Percentiles rank a stretch among this genome's conserved stretches.
Conservation (phyloP, 1,140 invertebrate genomes). For the Kradibia gibbosae region DNA sequence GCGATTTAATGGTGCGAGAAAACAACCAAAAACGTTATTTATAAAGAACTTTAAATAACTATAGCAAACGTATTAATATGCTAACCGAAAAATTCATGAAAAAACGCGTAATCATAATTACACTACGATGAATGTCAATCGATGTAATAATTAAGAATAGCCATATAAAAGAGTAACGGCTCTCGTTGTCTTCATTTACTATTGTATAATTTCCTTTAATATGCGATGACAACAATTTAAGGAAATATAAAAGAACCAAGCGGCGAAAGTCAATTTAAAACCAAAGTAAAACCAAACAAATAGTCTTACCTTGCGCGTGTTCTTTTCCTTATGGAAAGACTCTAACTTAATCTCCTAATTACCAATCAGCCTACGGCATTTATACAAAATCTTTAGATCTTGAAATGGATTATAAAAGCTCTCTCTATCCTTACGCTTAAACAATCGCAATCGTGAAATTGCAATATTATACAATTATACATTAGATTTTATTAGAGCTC, state of each 20-base stretch:
- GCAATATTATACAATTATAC: neutral
- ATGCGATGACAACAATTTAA: no score
- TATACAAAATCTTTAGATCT: slow-evolving; percentile 8
- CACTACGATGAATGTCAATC: slow-evolving; percentile 22
- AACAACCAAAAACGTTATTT: no score
- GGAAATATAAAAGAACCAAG: neutral
- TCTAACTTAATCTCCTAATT: slow-evolving; percentile 10
- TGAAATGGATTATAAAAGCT: neutral
- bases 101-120: no score
- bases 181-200: no score
- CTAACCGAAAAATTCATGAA: no score
- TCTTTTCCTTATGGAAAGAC: neutral
- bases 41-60: no score
- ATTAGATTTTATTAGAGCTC: neutral
- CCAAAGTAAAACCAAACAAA: neutral
- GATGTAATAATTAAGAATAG: neutral
- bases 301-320: neutral
- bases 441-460: slow-evolving; percentile 10
- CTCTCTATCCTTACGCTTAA: neutral
- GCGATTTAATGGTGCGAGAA: no score
- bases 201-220: no score
- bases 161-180: no score
- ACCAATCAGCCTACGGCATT: neutral
- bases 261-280: neutral
- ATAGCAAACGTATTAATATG: no score